Evolutionary conservation across 1,140 invertebrate genomes (phyloP).

Genomic region (Parapsyche elsis): DNA sequence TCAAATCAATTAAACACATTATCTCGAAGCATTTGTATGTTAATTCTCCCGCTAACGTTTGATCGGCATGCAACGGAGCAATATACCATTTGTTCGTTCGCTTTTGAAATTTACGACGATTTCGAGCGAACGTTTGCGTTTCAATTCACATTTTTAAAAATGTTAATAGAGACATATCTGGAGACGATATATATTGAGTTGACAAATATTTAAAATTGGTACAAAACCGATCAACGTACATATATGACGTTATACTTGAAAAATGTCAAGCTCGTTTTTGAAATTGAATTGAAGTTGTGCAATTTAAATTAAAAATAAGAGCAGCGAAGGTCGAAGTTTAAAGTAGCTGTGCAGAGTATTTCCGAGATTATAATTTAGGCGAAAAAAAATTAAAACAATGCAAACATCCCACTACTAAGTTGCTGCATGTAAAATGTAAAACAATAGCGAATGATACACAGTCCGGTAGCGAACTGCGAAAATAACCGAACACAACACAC

Average conservation of each 20-base stretch:
- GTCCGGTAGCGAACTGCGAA: constrained; percentile 25
- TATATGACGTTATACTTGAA: too few relatives aligned
- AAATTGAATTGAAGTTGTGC: background rate
- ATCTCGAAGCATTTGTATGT: constrained; percentile 23
- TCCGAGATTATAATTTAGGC: background rate
- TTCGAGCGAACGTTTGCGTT: background rate
- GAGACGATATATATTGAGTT: too few relatives aligned
- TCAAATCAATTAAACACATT: constrained; percentile 32
- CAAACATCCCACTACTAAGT: background rate
- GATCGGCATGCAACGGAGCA: constrained; percentile 15
- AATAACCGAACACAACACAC: constrained; percentile 39
- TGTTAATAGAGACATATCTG: background rate
- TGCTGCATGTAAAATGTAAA: background rate
- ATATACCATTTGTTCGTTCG: constrained; percentile 14
- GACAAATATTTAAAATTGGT: too few relatives aligned
- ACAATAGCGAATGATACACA: constrained; percentile 10
- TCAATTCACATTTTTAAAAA: background rate
- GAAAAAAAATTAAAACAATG: background rate
- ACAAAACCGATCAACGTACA: too few relatives aligned
- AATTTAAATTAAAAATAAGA: background rate
- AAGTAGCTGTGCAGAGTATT: background rate
- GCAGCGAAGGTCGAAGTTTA: background rate
- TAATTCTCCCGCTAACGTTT: constrained; percentile 26
- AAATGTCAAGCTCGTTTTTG: background rate
- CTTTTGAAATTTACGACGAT: background rate